Evolutionary conservation across 2,797 vertebrate species (phyloP), one percentile per base, ranked within the genome.

Genomic region (Otolemur crassicaudatus): DNA sequence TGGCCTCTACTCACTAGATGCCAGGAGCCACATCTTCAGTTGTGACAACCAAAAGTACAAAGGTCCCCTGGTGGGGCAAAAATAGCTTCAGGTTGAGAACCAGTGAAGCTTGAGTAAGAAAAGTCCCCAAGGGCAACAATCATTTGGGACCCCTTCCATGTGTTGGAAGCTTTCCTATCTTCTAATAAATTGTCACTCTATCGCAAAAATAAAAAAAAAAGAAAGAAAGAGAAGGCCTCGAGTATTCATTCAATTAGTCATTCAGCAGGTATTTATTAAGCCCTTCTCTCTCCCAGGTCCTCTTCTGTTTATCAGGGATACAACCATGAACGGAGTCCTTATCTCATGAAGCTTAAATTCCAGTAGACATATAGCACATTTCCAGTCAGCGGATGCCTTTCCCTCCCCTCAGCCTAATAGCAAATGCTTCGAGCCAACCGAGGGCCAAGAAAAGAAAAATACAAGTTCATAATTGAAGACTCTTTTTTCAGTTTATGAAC

Each of bases 401-500:
- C 37, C 63, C 49, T 86, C 29, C 37, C 67, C 25, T 61, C 79
- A 96, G 73, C 58, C 25, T 88, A 61, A 86, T 31, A 81, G 63
- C 69, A 87, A 90, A 87, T 58, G 46, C 60, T 95, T 97, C 86
- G 84, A 92, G 81, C 87, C 81, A 93, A 72, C 73, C 25, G 73
- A 90, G 85, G 96, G 56, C 73, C 87, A 90, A 88, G 79, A 85
- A 93, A 86, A 96, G 93, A 87, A 97, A 96, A 96, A 93, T 40
- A 88, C 60, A 67, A 97, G 87, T 97, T 97, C 93, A 56, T 76
- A 83, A 81, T 98, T 98, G 96, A 98, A 98, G 93, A 96, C 91
- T 97, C 97, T 95, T 97, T 98, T 72, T 98, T 98, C 73, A 2
- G 97, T 97, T 98, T 98, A 98, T 96, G 98, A 98, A 98, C 98